A percentile compares a stretch with the other conserved stretches of the same genome.
Evolutionary conservation across 2,113 vertebrate genomes (phyloP).

Genomic region (Calypte anna): DNA sequence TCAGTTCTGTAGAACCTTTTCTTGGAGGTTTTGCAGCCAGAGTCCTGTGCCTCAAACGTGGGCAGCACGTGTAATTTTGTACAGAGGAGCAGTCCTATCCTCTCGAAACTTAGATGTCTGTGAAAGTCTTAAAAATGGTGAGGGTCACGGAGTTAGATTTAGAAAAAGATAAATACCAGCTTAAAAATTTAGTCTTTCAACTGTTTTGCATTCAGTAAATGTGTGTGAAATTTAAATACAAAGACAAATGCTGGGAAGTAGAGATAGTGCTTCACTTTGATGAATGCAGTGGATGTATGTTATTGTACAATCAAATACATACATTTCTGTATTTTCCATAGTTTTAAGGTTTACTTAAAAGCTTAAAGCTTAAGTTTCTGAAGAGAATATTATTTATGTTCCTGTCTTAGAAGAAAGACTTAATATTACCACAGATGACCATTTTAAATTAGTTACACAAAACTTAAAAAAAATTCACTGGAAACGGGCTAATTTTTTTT

Average conservation of each 20-base stretch:
- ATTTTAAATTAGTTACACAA: constrained; percentile 22
- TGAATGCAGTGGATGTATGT: not conserved
- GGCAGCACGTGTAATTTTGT: not conserved
- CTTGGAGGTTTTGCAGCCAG: not conserved
- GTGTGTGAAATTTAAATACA: not conserved
- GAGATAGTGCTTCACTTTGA: not conserved
- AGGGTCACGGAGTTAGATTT: not conserved
- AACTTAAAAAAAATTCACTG: not conserved
- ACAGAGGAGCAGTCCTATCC: not conserved
- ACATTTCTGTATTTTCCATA: not conserved
- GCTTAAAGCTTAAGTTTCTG: not conserved
- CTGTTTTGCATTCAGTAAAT: not conserved
- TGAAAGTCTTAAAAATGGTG: not conserved
- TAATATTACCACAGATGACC: constrained; percentile 23
- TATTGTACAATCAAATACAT: not conserved
- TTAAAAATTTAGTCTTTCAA: not conserved
- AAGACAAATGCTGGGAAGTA: not conserved
- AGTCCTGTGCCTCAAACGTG: not conserved
- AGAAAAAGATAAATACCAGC: not conserved
- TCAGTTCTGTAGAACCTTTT: not conserved
- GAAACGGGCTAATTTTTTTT: not conserved
- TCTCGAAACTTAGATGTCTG: not conserved
- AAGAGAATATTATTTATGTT: constrained; percentile 45
- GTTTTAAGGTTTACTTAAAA: not conserved
- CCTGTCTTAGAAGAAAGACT: not conserved